phyloP scores from a whole-genome alignment of 2,888 invertebrate genomes.

The Acleris sparsana region DNA sequence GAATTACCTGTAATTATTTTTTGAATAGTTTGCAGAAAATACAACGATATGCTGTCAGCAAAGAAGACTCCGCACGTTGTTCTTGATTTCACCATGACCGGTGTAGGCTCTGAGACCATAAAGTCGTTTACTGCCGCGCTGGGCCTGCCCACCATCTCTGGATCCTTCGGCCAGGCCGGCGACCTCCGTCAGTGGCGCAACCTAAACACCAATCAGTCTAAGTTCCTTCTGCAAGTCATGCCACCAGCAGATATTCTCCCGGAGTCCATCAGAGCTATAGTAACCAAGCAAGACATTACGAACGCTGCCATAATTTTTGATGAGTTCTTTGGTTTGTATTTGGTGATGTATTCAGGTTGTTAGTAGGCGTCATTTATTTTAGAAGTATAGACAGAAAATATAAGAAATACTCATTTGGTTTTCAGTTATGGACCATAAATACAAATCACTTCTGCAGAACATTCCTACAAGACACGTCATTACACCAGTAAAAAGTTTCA shows the following conservation, averaged over 20 bases:
- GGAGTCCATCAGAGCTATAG: constrained; percentile 91
- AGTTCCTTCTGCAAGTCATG: constrained; percentile 91
- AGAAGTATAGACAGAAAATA: not conserved
- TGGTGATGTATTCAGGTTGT: not conserved
- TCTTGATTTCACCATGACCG: constrained; percentile 92
- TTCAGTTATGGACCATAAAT: constrained; percentile 96
- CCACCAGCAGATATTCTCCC: constrained; percentile 94
- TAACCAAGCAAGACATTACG: constrained; percentile 92
- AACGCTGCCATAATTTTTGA: constrained; percentile 97
- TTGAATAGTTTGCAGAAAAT: constrained; percentile 87
- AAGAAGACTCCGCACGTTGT: constrained; percentile 90
- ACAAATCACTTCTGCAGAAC: constrained; percentile 94
- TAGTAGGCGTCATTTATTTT: not conserved
- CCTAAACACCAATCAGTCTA: constrained; percentile 86
- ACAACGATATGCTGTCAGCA: constrained; percentile 85
- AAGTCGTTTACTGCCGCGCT: constrained; percentile 92
- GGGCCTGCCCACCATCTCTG: constrained; percentile 91
- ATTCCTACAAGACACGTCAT: constrained; percentile 96
- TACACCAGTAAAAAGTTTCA: constrained; percentile 83
- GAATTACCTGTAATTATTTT: not conserved
- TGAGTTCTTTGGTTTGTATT: constrained; percentile 88
- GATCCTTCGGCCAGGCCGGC: constrained; percentile 93
- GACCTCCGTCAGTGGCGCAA: constrained; percentile 93
- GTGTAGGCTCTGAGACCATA: constrained; percentile 91
- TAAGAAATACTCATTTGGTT: too few species aligned